Base-by-base conservation (phyloP, 2,888 invertebrate genomes). In the Parnassius glacialis region DNA sequence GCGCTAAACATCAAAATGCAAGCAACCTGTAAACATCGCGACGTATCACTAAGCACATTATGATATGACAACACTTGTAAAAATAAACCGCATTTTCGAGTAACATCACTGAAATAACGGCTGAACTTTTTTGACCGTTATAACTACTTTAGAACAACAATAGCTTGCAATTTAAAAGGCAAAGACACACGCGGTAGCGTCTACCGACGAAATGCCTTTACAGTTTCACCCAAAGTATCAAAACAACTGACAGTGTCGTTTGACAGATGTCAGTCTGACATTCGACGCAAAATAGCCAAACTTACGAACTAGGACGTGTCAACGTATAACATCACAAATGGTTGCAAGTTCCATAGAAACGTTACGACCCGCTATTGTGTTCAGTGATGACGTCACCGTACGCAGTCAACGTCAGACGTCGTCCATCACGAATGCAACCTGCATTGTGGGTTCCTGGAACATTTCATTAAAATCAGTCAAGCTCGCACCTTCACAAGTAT, bases 351-450 rank as follows among this genome's bases (percentile, higher is more conserved):
- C 52, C 51, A 41, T 10, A 16, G 25, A 52, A 16, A 47, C 45
- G 55, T 59, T 44, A 52, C 20, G 52, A 41, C 43, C 52, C 42
- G 56, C 60, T 44, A 50, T 34, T 12, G 54, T 25, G 58, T 34
- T 59, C 62, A 58, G 59, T 64, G 68, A 61, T 74, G 74, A 80
- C 80, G 78, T 72, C 79, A 80, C 72, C 64, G 67, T 65, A 63
- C 64, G 67, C 43, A 47, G 68, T 64, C 76, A 80, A 84, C 83
- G 81, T 90, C 84, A 91, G 69, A 91, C 90, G 85, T 83, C 89
- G 77, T 91, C 84, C 90, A 91, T 83, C 90, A 91, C 91, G 74
- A 91, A 90, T 87, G 90, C 91, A 73, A 91, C 87, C 66, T 80
- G 90, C 91, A 91, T 91, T 85, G 90, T 88, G 87, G 88, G 83